Conservation (phyloP, 1,140 invertebrate species). For the Chironomus tepperi region DNA sequence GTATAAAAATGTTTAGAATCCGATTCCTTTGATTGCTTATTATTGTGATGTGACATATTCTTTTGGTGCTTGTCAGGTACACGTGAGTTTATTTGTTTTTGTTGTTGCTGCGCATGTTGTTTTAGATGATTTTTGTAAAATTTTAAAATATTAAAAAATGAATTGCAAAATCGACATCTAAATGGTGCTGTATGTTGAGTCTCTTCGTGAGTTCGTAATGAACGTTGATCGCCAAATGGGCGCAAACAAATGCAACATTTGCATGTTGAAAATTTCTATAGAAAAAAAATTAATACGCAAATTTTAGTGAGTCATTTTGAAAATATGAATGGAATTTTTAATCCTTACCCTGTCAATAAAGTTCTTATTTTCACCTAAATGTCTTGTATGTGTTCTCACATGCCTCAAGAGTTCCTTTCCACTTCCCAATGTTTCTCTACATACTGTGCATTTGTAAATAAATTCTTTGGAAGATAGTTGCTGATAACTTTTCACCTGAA, state of each 20-base stretch:
- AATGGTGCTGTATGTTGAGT: background rate
- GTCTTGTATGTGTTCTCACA: background rate
- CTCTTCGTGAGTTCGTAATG: background rate
- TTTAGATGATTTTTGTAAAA: background rate
- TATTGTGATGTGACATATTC: background rate
- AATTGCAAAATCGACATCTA: conserved; percentile 12
- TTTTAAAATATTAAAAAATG: background rate
- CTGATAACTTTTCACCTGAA: background rate
- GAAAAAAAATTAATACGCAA: background rate
- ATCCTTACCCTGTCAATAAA: background rate
- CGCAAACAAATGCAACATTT: background rate
- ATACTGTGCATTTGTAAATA: conserved; percentile 13
- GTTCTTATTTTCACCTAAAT: background rate
- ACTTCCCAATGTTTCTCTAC: background rate
- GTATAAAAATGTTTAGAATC: background rate
- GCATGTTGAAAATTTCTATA: background rate
- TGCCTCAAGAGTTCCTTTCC: background rate
- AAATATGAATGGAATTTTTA: background rate
- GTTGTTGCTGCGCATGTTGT: background rate
- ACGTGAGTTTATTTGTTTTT: background rate
- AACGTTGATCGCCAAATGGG: background rate
- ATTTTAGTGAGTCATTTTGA: background rate
- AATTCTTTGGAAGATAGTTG: conserved; percentile 1
- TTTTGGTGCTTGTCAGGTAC: conserved; percentile 5
- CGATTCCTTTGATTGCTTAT: conserved; percentile 18